A percentile compares a stretch with the other conserved stretches of the same genome.
These are phyloP conservation scores for Andrena praecox DNA, from an alignment of 2,888 invertebrate genomes.

Conservation along the genomic window DNA sequence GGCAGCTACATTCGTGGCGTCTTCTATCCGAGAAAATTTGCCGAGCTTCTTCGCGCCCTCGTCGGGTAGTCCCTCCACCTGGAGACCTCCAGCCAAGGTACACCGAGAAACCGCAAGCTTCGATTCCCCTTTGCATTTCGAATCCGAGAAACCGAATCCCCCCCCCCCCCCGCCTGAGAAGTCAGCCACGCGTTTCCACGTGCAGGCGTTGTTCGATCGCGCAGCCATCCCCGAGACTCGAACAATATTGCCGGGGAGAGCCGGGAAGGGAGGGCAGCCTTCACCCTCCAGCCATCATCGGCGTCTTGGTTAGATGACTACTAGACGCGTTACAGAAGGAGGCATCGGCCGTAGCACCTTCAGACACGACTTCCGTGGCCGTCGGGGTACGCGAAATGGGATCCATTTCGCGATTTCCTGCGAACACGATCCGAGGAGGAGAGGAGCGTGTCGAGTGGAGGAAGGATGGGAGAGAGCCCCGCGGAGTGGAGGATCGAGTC, in stretches of 20 bases:
- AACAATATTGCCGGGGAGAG: slow-evolving; percentile 45
- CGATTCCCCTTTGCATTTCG: background rate
- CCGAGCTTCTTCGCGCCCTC: background rate
- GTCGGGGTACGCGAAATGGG: slow-evolving; percentile 70
- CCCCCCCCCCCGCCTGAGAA: slow-evolving; percentile 6
- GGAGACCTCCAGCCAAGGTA: background rate
- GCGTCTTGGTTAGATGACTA: slow-evolving; percentile 33
- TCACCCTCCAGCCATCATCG: slow-evolving; percentile 35
- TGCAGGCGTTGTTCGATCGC: slow-evolving; percentile 33
- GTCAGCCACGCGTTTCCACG: slow-evolving; percentile 52
- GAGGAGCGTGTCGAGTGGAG: slow-evolving; percentile 1
- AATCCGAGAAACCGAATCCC: slow-evolving; percentile 12
- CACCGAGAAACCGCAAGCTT: background rate
- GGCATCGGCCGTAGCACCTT: slow-evolving; percentile 58
- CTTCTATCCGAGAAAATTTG: background rate
- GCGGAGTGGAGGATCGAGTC: slow-evolving; percentile 32
- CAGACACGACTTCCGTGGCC: slow-evolving; percentile 67
- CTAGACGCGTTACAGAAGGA: slow-evolving; percentile 26
- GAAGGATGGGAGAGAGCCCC: slow-evolving; percentile 7
- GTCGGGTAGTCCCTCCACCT: background rate
- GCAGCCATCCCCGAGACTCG: slow-evolving; percentile 21
- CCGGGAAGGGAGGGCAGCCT: slow-evolving; percentile 8
- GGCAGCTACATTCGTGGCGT: background rate
- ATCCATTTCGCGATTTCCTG: slow-evolving; percentile 76
- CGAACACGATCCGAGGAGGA: slow-evolving; percentile 67